Conservation (phyloP, 2,113 vertebrate genomes). For the Pedetes capensis region DNA sequence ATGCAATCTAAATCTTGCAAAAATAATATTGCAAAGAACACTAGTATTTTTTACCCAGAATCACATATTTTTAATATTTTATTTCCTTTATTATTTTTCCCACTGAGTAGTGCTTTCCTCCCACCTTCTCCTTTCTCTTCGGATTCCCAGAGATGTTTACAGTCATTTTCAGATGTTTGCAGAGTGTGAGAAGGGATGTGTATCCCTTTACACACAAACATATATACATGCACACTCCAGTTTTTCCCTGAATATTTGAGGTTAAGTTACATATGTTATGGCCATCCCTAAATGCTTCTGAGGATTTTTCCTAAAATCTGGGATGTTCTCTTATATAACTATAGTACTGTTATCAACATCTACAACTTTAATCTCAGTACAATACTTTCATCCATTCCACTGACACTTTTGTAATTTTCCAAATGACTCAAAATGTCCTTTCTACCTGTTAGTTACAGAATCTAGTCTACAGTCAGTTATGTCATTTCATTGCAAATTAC, state of each 20-base stretch:
- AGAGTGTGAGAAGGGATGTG: too few relatives aligned
- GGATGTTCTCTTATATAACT: too few relatives aligned
- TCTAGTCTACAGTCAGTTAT: neutral
- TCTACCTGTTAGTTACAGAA: neutral
- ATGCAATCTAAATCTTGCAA: neutral
- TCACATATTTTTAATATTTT: neutral
- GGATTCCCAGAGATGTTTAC: too few relatives aligned
- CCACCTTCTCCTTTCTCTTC: neutral
- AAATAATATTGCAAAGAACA: neutral
- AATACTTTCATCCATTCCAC: neutral
- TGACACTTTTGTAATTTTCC: neutral
- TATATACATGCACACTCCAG: neutral
- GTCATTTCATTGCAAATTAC: neutral
- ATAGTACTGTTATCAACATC: neutral
- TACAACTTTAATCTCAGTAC: neutral
- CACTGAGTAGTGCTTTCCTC: neutral
- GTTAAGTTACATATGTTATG: neutral
- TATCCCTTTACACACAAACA: neutral
- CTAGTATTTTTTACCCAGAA: neutral
- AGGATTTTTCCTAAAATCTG: neutral
- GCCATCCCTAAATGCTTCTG: neutral
- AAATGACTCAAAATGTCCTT: neutral
- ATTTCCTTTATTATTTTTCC: neutral
- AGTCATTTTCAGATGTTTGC: too few relatives aligned
- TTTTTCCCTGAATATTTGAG: neutral